Conservation (phyloP, 2,113 vertebrate species). For the Euleptes europaea region DNA sequence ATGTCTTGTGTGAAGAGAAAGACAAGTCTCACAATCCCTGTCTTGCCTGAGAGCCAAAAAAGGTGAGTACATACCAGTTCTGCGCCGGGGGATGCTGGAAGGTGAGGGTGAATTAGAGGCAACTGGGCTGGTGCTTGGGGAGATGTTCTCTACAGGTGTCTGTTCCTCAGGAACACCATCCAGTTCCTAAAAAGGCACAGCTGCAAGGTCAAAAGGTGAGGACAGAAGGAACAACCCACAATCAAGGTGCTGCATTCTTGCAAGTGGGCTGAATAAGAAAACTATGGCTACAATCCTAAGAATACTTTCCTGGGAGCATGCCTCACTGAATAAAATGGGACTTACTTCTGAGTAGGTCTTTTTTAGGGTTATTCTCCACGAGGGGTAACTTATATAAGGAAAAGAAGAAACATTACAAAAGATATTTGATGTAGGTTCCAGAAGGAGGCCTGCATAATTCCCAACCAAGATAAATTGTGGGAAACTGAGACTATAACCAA, state of each 20-base stretch:
- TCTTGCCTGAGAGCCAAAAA: neutral
- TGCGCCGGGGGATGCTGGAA: conserved; percentile 78
- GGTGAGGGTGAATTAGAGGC: conserved; percentile 4
- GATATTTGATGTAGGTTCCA: neutral
- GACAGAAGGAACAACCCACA: neutral
- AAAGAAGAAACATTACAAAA: neutral
- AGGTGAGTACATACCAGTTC: conserved; percentile 76
- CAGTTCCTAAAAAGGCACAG: conserved; percentile 28
- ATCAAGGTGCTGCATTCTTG: neutral
- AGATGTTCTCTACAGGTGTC: neutral
- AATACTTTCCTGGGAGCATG: no score
- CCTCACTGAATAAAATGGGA: no score
- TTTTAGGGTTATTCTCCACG: no score
- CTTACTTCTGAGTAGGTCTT: no score
- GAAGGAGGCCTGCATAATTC: neutral
- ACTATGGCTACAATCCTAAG: no score
- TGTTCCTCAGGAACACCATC: neutral
- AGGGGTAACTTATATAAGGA: neutral
- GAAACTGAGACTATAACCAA: neutral
- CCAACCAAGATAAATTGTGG: no score
- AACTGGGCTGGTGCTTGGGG: conserved; percentile 26
- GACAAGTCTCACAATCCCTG: neutral
- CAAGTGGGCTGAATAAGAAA: neutral
- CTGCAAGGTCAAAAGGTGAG: neutral
- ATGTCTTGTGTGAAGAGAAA: neutral